phyloP scores from a whole-genome alignment of 2,797 vertebrate genomes.

The Lepilemur septentrionalis region DNA sequence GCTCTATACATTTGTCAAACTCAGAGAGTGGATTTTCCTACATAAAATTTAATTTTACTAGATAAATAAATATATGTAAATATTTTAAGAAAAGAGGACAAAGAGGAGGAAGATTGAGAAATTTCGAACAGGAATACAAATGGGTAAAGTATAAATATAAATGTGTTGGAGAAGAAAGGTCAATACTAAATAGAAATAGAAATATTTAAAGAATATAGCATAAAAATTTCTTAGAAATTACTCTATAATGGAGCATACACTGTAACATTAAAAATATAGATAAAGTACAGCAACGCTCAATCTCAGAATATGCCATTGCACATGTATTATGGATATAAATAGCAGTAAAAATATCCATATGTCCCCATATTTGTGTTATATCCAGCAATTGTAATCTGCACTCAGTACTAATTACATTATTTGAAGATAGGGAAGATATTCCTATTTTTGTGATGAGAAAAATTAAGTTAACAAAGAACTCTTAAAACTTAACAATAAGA shows the following conservation, averaged over 20 bases:
- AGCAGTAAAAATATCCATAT: not conserved
- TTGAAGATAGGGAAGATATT: not conserved
- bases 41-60: not conserved
- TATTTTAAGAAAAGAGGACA: not conserved
- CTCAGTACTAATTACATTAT: not conserved
- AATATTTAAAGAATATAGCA: not conserved
- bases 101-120: not conserved
- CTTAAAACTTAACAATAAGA: not conserved
- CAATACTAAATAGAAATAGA: not conserved
- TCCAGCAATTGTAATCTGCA: not conserved
- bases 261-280: not conserved
- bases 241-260: not conserved
- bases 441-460: not conserved
- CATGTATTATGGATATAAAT: not conserved
- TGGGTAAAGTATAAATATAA: not conserved
- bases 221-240: not conserved
- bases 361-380: not conserved
- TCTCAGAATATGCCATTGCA: not conserved
- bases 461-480: not conserved
- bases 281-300: not conserved
- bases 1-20: not conserved
- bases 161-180: not conserved
- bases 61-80: too few relatives aligned
- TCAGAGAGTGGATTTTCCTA: not conserved
- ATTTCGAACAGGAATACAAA: not conserved